These are phyloP conservation scores for Dreissena rostriformis DNA, from an alignment of 1,140 invertebrate genomes.

Conservation along the genomic window DNA sequence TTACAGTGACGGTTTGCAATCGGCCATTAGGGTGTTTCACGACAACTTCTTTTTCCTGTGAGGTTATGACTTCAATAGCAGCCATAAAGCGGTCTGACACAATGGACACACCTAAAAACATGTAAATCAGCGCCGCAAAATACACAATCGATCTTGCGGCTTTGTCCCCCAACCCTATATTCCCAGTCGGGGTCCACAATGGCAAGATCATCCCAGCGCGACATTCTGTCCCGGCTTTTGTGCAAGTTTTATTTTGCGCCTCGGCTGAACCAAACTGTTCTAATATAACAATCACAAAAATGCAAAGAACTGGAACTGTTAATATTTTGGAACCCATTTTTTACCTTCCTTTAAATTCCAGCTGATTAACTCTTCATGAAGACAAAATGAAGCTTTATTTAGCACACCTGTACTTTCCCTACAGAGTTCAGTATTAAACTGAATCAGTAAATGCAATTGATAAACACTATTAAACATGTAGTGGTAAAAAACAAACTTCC, in stretches of 20 bases:
- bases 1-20: constrained; percentile 91
- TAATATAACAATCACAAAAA: constrained; percentile 12
- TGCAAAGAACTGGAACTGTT: constrained; percentile 35
- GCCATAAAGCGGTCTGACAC: constrained; percentile 99
- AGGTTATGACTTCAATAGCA: constrained; percentile 99
- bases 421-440: too few species aligned
- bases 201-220: constrained; percentile 78
- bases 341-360: background rate
- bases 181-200: constrained; percentile 86
- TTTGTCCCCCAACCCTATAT: constrained; percentile 86
- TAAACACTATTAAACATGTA: too few species aligned
- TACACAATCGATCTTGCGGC: constrained; percentile 93
- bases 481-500: too few species aligned
- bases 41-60: constrained; percentile 95
- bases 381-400: too few species aligned
- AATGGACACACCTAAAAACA: constrained; percentile 99
- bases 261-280: background rate
- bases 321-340: constrained; percentile 4
- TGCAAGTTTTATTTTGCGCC: constrained; percentile 60
- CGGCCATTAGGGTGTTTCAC: constrained; percentile 91
- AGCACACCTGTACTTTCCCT: too few species aligned
- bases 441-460: too few species aligned
- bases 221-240: constrained; percentile 64
- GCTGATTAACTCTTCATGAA: too few species aligned
- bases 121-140: constrained; percentile 93